phyloP scores from a whole-genome alignment of 2,888 invertebrate species.

The Drosophila percnosoma region DNA sequence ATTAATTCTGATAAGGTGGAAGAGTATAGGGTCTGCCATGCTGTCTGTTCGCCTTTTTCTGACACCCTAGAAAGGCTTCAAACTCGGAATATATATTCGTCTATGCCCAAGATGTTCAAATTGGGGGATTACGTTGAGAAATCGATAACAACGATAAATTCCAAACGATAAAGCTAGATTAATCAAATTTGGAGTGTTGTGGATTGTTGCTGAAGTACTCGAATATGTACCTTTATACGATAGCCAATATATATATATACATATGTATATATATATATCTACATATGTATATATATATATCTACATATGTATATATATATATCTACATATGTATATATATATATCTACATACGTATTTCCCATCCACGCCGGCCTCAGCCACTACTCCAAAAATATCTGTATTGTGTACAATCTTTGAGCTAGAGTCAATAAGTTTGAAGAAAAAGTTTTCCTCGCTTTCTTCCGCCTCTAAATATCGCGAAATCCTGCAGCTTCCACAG shows the following conservation, averaged over 20 bases:
- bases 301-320: too few species aligned
- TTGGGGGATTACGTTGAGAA: neutral
- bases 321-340: neutral
- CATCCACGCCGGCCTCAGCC: neutral
- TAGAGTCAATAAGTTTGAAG: neutral
- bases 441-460: too few species aligned
- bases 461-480: neutral
- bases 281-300: too few species aligned
- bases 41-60: neutral
- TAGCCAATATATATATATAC: neutral
- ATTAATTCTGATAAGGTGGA: neutral
- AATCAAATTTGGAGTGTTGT: neutral
- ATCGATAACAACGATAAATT: neutral
- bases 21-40: neutral
- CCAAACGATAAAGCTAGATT: neutral
- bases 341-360: too few species aligned
- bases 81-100: neutral
- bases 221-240: neutral
- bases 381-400: neutral
- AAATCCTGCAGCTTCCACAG: neutral
- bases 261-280: neutral
- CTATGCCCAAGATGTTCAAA: neutral
- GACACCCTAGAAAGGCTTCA: neutral
- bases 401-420: neutral
- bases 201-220: neutral